Evolutionary conservation across 2,797 vertebrate species (phyloP).

Genomic region (Rousettus madagascariensis): DNA sequence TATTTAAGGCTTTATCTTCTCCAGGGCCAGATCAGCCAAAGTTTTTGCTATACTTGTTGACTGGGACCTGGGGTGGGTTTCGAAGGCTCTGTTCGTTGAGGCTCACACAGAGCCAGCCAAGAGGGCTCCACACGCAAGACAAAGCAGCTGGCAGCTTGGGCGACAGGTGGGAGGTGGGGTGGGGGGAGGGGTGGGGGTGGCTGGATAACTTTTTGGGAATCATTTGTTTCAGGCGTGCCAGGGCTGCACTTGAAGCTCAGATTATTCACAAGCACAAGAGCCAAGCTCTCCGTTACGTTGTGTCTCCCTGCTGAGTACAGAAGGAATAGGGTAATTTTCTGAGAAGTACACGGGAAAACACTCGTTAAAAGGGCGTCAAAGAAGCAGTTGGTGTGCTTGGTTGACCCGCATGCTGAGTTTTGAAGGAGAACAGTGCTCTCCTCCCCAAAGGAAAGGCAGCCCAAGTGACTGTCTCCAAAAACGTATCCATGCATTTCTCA

Average conservation of each 20-base stretch:
- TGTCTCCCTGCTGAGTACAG: not conserved
- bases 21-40: constrained; percentile 1
- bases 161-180: not conserved
- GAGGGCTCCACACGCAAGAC: not conserved
- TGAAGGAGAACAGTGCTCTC: not conserved
- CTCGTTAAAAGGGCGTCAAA: not conserved
- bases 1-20: constrained; percentile 63
- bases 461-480: not conserved
- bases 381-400: not conserved
- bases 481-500: not conserved
- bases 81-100: not conserved
- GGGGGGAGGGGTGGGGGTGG: not conserved
- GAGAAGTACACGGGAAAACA: not conserved
- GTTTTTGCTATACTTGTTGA: not conserved
- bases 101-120: not conserved
- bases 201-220: not conserved
- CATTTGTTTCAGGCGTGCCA: constrained; percentile 5
- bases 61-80: not conserved
- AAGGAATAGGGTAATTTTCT: not conserved
- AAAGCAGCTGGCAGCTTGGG: not conserved
- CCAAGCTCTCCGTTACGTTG: not conserved
- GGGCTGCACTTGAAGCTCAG: constrained; percentile 18
- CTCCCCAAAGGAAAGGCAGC: not conserved
- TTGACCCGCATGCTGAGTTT: not conserved
- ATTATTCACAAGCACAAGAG: not conserved